These are phyloP conservation scores for Caranx ignobilis DNA, from an alignment of 2,113 vertebrate genomes.

Conservation along the genomic window DNA sequence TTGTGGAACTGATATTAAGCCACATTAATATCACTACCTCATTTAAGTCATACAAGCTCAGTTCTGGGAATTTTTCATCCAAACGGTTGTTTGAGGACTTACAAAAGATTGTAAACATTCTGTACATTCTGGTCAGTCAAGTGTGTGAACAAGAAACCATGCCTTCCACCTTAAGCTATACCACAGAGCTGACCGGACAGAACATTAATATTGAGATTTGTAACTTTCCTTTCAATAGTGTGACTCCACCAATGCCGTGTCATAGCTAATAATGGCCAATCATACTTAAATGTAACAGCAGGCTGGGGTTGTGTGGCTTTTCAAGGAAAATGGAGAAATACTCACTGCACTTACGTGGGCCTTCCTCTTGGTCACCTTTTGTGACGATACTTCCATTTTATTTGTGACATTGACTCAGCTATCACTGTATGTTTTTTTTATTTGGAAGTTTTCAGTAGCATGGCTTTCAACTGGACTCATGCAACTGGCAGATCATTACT, in stretches of 20 bases:
- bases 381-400: not conserved
- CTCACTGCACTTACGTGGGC: not conserved
- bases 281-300: not conserved
- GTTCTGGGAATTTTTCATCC: not conserved
- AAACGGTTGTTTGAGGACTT: not conserved
- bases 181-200: not conserved
- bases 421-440: not conserved
- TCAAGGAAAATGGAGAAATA: constrained; percentile 32
- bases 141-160: not conserved
- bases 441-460: not conserved
- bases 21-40: constrained; percentile 25
- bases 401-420: constrained; percentile 14
- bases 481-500: not conserved
- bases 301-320: constrained; percentile 19
- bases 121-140: not conserved
- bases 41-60: not conserved
- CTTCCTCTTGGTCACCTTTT: constrained; percentile 8
- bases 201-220: not conserved
- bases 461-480: not conserved
- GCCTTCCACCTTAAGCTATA: not conserved
- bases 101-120: not conserved
- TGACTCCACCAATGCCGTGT: constrained; percentile 1
- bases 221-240: not conserved
- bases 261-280: constrained; percentile 1
- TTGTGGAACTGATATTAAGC: constrained; percentile 27